Percentiles rank a stretch among this genome's conserved stretches.
These are phyloP conservation scores for Neosalanx taihuensis DNA, from an alignment of 2,797 vertebrate genomes.

Conservation along the genomic window DNA sequence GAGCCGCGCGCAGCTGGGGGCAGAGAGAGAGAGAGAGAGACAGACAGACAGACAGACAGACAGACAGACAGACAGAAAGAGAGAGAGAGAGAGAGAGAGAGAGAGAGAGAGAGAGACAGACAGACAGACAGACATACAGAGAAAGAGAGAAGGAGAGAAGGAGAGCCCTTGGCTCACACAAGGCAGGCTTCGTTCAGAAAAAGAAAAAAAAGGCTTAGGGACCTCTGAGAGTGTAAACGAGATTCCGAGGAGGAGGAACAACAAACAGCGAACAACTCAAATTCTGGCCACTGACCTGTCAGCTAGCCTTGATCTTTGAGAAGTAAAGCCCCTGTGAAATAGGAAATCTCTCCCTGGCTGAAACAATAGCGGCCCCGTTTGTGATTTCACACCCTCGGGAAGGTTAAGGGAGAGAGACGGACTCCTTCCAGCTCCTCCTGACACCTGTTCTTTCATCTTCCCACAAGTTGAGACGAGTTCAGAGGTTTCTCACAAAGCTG, in stretches of 20 bases:
- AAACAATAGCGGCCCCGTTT: constrained; percentile 15
- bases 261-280: constrained; percentile 25
- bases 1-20: background rate
- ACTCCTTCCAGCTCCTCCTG: background rate
- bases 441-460: constrained; percentile 17
- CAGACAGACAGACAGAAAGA: background rate
- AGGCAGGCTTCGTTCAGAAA: constrained; percentile 27
- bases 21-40: no score
- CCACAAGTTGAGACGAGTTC: background rate
- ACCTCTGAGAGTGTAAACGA: constrained; percentile 21
- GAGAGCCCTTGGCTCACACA: background rate
- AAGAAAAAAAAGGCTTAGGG: constrained; percentile 37
- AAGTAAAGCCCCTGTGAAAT: constrained; percentile 17
- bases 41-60: background rate
- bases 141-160: background rate
- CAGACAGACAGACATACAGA: constrained; percentile 10
- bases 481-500: constrained; percentile 1
- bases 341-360: constrained; percentile 2
- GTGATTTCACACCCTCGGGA: background rate
- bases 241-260: constrained; percentile 20
- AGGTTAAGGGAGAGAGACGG: background rate
- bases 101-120: no score
- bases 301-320: constrained; percentile 3
- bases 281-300: constrained; percentile 8
- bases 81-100: no score